These are phyloP conservation scores for Xiphophorus hellerii DNA, from an alignment of 2,113 vertebrate genomes.

Conservation along the genomic window DNA sequence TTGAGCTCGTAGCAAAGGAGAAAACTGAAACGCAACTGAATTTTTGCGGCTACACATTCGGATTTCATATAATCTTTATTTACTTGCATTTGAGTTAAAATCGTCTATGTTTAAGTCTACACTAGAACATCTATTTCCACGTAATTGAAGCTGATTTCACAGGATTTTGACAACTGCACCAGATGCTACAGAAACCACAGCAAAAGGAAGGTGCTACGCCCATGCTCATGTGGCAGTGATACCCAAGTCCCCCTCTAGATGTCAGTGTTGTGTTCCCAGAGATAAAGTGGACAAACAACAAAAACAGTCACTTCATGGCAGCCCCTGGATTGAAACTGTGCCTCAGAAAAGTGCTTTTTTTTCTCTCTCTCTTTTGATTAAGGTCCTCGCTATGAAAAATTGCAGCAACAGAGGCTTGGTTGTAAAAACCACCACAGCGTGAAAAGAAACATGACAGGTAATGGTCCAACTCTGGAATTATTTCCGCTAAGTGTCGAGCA, in stretches of 20 bases:
- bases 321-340: conserved; percentile 62
- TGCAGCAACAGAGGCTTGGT: conserved; percentile 33
- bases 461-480: conserved; percentile 54
- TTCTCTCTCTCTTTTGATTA: conserved; percentile 35
- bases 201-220: conserved; percentile 51
- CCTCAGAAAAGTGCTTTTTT: conserved; percentile 71
- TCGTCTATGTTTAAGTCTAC: conserved; percentile 10
- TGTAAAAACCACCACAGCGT: conserved; percentile 47
- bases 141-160: conserved; percentile 3
- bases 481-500: conserved; percentile 33
- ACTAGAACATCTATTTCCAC: not conserved
- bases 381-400: conserved; percentile 66
- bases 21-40: conserved; percentile 27
- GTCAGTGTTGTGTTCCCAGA: conserved; percentile 73
- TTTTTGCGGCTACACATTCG: conserved; percentile 12
- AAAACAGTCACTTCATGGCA: conserved; percentile 59
- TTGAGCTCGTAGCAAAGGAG: conserved; percentile 23
- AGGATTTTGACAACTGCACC: conserved; percentile 29
- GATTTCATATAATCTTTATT: conserved; percentile 31
- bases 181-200: conserved; percentile 35
- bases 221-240: conserved; percentile 56
- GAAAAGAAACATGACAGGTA: conserved; percentile 59
- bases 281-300: conserved; percentile 47
- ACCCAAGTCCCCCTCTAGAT: conserved; percentile 62
- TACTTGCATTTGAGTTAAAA: conserved; percentile 40